These are phyloP conservation scores for Parazoanthus darwini DNA, from an alignment of 92 coral and sea anemone species.

Conservation along the genomic window DNA sequence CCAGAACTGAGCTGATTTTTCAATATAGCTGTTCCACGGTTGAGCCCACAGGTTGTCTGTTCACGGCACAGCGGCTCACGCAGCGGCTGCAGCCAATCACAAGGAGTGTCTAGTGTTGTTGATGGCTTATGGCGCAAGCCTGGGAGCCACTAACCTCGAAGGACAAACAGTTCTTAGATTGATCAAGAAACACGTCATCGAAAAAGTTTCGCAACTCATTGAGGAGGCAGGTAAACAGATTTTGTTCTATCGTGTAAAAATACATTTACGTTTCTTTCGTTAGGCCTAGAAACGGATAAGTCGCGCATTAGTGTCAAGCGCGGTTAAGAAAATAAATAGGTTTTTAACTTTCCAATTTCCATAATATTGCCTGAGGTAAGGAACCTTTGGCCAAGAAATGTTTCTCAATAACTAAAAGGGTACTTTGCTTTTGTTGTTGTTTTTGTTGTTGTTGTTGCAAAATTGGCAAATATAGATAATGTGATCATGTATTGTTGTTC, in stretches of 20 bases:
- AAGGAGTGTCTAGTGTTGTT: conserved; percentile 67
- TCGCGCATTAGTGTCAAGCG: too few species aligned
- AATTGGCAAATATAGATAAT: too few species aligned
- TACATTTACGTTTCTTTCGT: neutral
- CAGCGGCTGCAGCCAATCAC: conserved; percentile 64
- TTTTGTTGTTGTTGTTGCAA: too few species aligned
- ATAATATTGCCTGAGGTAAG: too few species aligned
- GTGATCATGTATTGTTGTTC: neutral
- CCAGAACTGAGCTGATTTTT: too few species aligned
- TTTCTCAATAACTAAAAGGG: too few species aligned
- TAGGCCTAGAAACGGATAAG: neutral
- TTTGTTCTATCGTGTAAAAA: neutral
- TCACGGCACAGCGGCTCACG: conserved; percentile 76
- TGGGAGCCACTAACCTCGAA: conserved; percentile 58
- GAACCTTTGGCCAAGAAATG: too few species aligned
- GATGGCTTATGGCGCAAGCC: conserved; percentile 65
- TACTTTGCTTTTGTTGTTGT: too few species aligned
- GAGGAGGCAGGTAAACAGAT: conserved; percentile 57
- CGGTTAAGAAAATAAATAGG: too few species aligned
- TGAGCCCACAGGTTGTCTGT: conserved; percentile 64
- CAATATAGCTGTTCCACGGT: too few species aligned
- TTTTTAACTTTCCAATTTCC: too few species aligned
- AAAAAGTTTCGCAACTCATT: conserved; percentile 50
- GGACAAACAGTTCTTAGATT: conserved; percentile 69
- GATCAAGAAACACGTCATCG: conserved; percentile 52